phyloP scores from a whole-genome alignment of 2,797 vertebrate species.

The Avahi laniger region DNA sequence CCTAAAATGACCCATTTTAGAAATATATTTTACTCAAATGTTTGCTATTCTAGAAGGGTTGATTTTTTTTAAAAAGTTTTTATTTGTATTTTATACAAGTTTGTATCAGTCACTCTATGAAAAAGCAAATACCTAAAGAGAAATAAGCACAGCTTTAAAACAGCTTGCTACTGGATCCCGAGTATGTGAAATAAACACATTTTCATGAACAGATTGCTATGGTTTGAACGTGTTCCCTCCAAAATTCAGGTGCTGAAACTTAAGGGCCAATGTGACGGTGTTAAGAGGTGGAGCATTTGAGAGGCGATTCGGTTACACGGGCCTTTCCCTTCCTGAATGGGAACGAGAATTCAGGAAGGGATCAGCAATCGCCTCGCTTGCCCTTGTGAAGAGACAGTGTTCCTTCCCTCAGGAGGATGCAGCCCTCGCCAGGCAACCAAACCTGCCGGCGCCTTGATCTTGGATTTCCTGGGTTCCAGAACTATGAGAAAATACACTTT shows the following conservation, averaged over 20 bases:
- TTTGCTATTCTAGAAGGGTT: neutral
- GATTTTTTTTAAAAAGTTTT: neutral
- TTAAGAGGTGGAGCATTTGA: neutral
- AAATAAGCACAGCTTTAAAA: slow-evolving; percentile 34
- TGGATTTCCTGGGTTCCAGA: neutral
- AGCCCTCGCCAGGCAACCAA: neutral
- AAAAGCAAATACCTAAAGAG: neutral
- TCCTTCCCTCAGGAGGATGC: neutral
- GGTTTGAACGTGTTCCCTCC: neutral
- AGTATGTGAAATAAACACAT: neutral
- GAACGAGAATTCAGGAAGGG: neutral
- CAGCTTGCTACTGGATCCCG: neutral
- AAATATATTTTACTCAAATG: neutral
- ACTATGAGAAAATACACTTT: neutral
- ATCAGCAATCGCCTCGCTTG: neutral
- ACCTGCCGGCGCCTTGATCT: neutral
- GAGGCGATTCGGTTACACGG: neutral
- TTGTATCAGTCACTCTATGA: neutral
- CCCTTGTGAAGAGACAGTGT: neutral
- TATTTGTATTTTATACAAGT: neutral
- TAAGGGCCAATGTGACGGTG: neutral
- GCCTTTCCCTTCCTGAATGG: no score
- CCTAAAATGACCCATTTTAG: neutral
- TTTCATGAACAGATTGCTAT: neutral
- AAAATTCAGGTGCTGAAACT: neutral